Percentiles rank a stretch among this genome's conserved stretches.
Conservation (phyloP, 2,797 vertebrate genomes). For the Enteromius thamalakanensis region DNA sequence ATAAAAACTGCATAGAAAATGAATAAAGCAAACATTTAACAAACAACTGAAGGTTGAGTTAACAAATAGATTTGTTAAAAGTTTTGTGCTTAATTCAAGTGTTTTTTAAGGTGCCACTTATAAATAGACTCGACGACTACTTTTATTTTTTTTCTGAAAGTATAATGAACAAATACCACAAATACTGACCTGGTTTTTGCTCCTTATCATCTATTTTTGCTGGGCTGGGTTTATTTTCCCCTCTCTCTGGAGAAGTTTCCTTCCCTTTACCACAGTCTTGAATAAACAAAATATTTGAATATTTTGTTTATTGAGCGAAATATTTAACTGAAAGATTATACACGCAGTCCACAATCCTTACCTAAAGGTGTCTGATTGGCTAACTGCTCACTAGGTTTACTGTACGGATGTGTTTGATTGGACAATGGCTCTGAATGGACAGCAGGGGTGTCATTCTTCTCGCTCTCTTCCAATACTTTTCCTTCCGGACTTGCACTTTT, state of each 20-base stretch:
- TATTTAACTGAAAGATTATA: not conserved
- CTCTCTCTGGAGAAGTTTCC: conserved; percentile 81
- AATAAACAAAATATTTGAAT: conserved; percentile 59
- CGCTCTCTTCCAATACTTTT: conserved; percentile 76
- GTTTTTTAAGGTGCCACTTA: not conserved
- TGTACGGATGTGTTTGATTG: conserved; percentile 54
- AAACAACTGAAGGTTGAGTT: not conserved
- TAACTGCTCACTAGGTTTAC: conserved; percentile 72
- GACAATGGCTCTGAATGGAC: conserved; percentile 58
- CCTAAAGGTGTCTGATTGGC: conserved; percentile 76
- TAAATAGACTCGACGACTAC: not conserved
- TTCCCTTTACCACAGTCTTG: conserved; percentile 78
- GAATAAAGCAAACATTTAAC: not conserved
- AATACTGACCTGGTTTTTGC: conserved; percentile 81
- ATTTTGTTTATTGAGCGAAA: not conserved
- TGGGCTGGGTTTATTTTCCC: conserved; percentile 70
- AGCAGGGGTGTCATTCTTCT: conserved; percentile 70
- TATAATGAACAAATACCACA: not conserved
- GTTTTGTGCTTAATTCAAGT: no score
- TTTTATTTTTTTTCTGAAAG: not conserved
- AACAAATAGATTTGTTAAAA: not conserved
- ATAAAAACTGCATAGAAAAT: not conserved
- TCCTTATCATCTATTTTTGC: conserved; percentile 82
- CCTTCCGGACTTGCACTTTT: conserved; percentile 70
- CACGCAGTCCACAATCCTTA: conserved; percentile 53